These are phyloP conservation scores for Poeciliopsis occidentalis DNA, from an alignment of 2,113 vertebrate genomes.

Conservation along the genomic window DNA sequence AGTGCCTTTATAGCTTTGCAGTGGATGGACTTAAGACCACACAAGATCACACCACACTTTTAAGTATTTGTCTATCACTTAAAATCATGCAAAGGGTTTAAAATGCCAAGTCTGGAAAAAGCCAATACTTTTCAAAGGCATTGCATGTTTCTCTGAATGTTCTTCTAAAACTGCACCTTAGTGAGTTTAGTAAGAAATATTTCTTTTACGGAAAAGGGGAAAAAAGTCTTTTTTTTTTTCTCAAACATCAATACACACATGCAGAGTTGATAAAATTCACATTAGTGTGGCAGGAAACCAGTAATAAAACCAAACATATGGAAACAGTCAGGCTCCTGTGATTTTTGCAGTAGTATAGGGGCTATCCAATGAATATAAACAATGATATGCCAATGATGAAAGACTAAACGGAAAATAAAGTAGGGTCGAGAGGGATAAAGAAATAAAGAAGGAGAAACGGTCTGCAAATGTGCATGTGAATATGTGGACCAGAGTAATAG, in stretches of 20 bases:
- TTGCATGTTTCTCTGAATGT: constrained; percentile 10
- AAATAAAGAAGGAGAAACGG: constrained; percentile 12
- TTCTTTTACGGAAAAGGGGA: neutral
- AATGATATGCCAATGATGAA: constrained; percentile 64
- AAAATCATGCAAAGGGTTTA: neutral
- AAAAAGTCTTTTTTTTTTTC: constrained; percentile 52
- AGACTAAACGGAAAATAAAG: constrained; percentile 56
- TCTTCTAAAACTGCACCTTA: constrained; percentile 27
- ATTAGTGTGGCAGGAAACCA: constrained; percentile 71
- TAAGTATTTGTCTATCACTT: neutral
- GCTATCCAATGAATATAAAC: constrained; percentile 71
- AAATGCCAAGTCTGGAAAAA: neutral
- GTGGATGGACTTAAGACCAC: neutral
- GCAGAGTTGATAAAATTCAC: constrained; percentile 76
- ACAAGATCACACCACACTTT: neutral
- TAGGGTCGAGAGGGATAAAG: constrained; percentile 36
- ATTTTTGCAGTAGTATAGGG: constrained; percentile 62
- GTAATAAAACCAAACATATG: constrained; percentile 75
- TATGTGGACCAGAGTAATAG: constrained; percentile 18
- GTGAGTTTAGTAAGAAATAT: constrained; percentile 31
- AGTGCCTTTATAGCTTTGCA: neutral
- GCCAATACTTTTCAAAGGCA: neutral
- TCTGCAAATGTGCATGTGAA: constrained; percentile 36
- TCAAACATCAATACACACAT: constrained; percentile 70
- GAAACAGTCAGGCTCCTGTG: constrained; percentile 76